Base-by-base conservation (phyloP, 2,797 vertebrate species). In the Sarcoramphus papa region DNA sequence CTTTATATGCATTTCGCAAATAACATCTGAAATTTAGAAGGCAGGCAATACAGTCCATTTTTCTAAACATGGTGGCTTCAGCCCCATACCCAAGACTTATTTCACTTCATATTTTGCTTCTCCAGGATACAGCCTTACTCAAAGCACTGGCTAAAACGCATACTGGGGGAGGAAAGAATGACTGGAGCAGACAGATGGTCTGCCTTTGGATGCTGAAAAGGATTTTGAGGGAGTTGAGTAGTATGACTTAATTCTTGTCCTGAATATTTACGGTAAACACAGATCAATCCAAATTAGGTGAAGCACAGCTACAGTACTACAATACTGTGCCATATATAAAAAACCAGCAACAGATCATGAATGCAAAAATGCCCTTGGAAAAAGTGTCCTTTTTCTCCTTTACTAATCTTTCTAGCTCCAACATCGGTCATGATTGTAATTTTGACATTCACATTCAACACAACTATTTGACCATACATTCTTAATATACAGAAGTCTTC, bases 241-340 rank as follows among this genome's bases (percentile, higher is more conserved):
- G 79, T 41, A 83, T 27, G 69, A 85, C 88, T 92, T 86, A 89
- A 91, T 73, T 93, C 82, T 84, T 47, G 53, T 74, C 77, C 84
- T 82, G 88, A 94, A 74, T 87, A 94, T 88, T 83, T 60, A 70
- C 90, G 86, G 86, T 87, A 85, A 83, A 95, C 59, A 87, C 33
- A 79, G 83, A 78, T 15, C 90, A 69, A n/a, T 63, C 83, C 74
- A 69, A 67, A 57, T 3, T 17, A 62, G 74, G 54, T 41, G 73
- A 87, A 84, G 74, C 54, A 76, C 79, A 84, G n/a, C 51, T 13
- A 33, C 57, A 50, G 56, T 25, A 23, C 73, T 17, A 15, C 15
- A 56, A 6, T 19, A 43, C 57, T 5, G 0, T 33, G 31, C 57
- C 22, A 4, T 1, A 14, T 17, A 30, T 48, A 67, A 73, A 76